Base-by-base conservation (phyloP, 2,888 invertebrate genomes). In the Fissipunctia ypsillon region DNA sequence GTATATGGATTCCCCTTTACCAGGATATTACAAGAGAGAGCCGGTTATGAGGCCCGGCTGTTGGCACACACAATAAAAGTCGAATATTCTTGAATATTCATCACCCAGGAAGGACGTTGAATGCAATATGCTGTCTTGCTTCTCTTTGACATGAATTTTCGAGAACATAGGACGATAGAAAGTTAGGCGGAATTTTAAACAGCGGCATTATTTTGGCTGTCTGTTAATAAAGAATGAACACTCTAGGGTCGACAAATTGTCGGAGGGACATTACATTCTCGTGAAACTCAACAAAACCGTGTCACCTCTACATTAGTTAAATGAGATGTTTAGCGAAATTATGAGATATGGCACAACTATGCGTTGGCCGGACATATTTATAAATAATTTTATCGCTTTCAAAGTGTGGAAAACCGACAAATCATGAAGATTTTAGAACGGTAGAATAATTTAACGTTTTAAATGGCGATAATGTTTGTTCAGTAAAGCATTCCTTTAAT, bases 51-150 rank as follows among this genome's bases (percentile, higher is more conserved):
- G 73, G 48, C 57, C 45, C 69, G 74, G 73, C 73, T 73, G 85
- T 69, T 76, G 70, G 68, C 80, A 69, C 74, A 80, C 61, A 74
- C 80, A 83, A 85, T 85, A 85, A 81, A 84, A 75, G 54, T 50
- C 68, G 74, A 85, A 83, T 78, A 74, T 81, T 68, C 78, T 85
- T 81, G 81, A 85, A 84, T 83, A 83, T 85, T 85, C 84, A 83
- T 78, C 84, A 74, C 72, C 52, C 59, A 50, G 60, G 67, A 60
- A 83, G 73, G 69, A 75, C 56, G 59, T 50, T 76, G 83, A 71
- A 76, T 82, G 79, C 83, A 79, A 82, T 79, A 85, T 72, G 76
- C 54, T 63, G 64, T 78, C 73, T 84, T 76, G 45, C 50, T 56
- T 50, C 59, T 73, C 65, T 81, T 78, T 78, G 67, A 73, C 65